A percentile compares a stretch with the other conserved stretches of the same genome.
Evolutionary conservation across 2,797 vertebrate species (phyloP).

Genomic region (Sebastes itinus): DNA sequence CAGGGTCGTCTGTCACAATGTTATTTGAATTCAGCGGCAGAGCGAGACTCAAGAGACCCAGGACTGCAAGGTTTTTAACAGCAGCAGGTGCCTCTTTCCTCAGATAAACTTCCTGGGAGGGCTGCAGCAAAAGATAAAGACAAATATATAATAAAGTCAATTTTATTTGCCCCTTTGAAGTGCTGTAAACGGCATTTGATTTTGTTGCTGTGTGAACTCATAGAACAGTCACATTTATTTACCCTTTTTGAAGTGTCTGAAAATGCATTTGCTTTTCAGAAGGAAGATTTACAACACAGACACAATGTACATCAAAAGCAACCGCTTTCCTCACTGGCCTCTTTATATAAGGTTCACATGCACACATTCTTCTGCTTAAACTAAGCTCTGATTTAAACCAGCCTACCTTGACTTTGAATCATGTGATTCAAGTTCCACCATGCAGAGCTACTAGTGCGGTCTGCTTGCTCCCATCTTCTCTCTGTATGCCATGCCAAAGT

Average conservation of each 20-base stretch:
- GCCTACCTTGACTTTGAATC: neutral
- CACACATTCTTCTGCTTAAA: neutral
- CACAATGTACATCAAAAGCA: neutral
- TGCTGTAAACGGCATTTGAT: constrained; percentile 2
- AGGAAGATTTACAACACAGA: neutral
- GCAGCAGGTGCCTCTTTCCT: constrained; percentile 10
- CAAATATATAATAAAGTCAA: constrained; percentile 18
- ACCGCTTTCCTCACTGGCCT: neutral
- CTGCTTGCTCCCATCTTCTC: neutral
- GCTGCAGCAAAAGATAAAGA: constrained; percentile 42
- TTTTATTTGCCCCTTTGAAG: constrained; percentile 14
- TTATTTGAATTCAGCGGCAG: constrained; percentile 36
- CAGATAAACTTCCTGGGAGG: constrained; percentile 14
- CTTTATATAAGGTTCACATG: neutral
- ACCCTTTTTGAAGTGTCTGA: constrained; percentile 11
- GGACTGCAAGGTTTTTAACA: constrained; percentile 9
- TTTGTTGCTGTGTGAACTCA: constrained; percentile 1
- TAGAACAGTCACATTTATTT: neutral
- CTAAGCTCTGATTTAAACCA: neutral
- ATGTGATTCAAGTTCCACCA: neutral
- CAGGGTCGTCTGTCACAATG: constrained; percentile 25
- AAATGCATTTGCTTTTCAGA: neutral
- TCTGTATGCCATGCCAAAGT: neutral
- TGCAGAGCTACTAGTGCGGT: neutral
- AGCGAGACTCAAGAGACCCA: neutral